Base-by-base conservation (phyloP, 2,888 invertebrate species). In the Drosophila testacea region DNA sequence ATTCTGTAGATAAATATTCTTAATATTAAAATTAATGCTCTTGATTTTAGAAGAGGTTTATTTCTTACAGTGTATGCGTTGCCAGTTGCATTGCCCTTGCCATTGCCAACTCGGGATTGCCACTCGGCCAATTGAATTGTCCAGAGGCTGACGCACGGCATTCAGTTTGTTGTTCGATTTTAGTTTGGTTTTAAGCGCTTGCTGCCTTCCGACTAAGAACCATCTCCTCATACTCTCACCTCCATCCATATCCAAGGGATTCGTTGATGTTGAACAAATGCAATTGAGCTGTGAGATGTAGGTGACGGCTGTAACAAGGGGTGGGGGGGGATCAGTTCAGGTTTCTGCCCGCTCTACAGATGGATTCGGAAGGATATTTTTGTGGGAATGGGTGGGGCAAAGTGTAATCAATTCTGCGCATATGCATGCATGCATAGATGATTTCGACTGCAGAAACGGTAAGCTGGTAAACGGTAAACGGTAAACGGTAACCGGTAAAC, bases 61-160 rank as follows among this genome's bases (percentile, higher is more conserved):
- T 22, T 22, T 22, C 22, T 22, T 22, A 1, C 22, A 22, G 22
- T 22, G 22, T 3, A 16, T 48, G 47, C 44, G 38, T 57, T 28
- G 48, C 28, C 47, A 57, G 36, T 51, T 34, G 42, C 54, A 55
- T 52, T 34, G 22, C 27, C 52, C n/a, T 28, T 60, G 50, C 52
- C 76, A 74, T 28, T 32, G 41, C 11, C 4, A 28, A 13, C 36
- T 10, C 9, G 16, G 30, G 41, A 60, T 55, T 32, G 32, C 52
- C 76, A 74, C 55, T 70, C 61, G 76, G 59, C 73, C 82, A 81
- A 83, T 82, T 86, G 81, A 83, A 81, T 86, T 82, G 83, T 78
- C 65, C 73, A 41, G 46, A 57, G 67, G 28, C 60, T 57, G 73
- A 78, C 63, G 77, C 79, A 70, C 51, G n/a, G 60, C 48, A 63